A percentile compares a stretch with the other conserved stretches of the same genome.
Evolutionary conservation across 2,888 invertebrate species (phyloP).

Genomic region (Catocala fraxini): DNA sequence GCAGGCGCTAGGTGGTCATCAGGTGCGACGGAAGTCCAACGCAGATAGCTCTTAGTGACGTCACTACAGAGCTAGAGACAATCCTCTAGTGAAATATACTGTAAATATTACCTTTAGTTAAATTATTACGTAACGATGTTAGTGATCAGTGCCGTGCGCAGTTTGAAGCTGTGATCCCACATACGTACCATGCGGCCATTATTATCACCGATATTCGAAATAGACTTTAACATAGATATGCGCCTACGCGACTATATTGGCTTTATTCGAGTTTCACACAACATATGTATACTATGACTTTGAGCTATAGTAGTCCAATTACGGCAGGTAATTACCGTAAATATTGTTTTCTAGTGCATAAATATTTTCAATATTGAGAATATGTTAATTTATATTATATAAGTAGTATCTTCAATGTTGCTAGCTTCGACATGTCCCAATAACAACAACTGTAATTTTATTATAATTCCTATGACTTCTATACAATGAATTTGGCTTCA

Average conservation of each 20-base stretch:
- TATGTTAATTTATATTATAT: slow-evolving; percentile 29
- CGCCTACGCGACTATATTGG: slow-evolving; percentile 31
- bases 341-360: slow-evolving; percentile 40
- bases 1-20: slow-evolving; percentile 77
- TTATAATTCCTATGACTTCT: slow-evolving; percentile 32
- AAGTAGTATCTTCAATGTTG: slow-evolving; percentile 44
- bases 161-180: slow-evolving; percentile 59
- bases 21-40: slow-evolving; percentile 84
- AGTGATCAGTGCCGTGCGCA: slow-evolving; percentile 59
- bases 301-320: slow-evolving; percentile 35
- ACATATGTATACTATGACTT: slow-evolving; percentile 32
- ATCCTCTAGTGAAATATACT: slow-evolving; percentile 62
- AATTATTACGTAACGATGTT: slow-evolving; percentile 56
- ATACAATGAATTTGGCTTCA: slow-evolving; percentile 40
- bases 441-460: slow-evolving; percentile 44
- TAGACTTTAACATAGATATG: slow-evolving; percentile 47
- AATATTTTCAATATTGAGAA: slow-evolving; percentile 35
- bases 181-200: slow-evolving; percentile 58
- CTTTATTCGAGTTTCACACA: slow-evolving; percentile 32
- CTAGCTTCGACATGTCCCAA: slow-evolving; percentile 38
- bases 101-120: slow-evolving; percentile 66
- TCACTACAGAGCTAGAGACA: slow-evolving; percentile 12
- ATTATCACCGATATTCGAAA: slow-evolving; percentile 47
- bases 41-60: slow-evolving; percentile 82
- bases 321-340: slow-evolving; percentile 31